Evolutionary conservation across 2,113 vertebrate genomes (phyloP).

Genomic region (Cinclus cinclus): DNA sequence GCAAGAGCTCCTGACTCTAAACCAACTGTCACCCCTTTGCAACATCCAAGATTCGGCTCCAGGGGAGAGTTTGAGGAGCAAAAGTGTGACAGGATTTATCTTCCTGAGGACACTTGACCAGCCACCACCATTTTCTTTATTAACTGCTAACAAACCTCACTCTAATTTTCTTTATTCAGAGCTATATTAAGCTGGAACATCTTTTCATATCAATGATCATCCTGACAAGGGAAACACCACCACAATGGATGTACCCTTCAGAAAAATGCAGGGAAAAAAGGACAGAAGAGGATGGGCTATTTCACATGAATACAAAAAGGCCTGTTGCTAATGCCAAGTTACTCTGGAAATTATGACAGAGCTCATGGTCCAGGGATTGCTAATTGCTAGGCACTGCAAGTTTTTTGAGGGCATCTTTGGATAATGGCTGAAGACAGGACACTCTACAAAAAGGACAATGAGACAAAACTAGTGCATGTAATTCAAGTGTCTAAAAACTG

Average conservation of each 20-base stretch:
- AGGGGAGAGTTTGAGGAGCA: background rate
- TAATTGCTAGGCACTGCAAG: constrained; percentile 36
- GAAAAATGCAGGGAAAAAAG: background rate
- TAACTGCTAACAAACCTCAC: background rate
- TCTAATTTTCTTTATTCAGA: background rate
- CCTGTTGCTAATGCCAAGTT: background rate
- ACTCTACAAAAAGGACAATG: background rate
- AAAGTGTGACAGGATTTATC: background rate
- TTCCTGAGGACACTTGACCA: background rate
- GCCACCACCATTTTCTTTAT: background rate
- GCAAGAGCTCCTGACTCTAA: background rate
- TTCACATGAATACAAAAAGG: background rate
- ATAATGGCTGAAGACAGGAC: constrained; percentile 12
- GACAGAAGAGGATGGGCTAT: background rate
- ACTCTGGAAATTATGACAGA: constrained; percentile 2
- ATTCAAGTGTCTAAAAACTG: constrained; percentile 2
- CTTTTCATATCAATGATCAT: background rate
- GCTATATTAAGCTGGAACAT: background rate
- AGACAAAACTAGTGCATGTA: background rate
- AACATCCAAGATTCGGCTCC: background rate
- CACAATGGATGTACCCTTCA: background rate
- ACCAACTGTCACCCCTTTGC: background rate
- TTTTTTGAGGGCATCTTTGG: constrained; percentile 15
- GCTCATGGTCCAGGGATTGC: background rate
- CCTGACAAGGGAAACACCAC: background rate